Base-by-base conservation (phyloP, 2,113 vertebrate genomes). In the Eudyptes chrysolophus region DNA sequence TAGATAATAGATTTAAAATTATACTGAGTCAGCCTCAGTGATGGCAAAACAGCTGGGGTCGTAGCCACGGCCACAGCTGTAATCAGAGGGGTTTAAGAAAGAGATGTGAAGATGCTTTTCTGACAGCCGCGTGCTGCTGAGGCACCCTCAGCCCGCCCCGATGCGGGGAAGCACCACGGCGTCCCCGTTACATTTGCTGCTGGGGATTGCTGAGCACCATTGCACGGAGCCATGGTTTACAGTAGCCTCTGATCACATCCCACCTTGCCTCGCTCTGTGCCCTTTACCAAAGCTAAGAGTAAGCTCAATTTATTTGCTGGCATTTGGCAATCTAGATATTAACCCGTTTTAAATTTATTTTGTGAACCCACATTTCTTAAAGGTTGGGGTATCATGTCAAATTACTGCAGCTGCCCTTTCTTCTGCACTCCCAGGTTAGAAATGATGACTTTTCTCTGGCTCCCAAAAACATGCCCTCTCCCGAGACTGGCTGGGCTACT, bases 131-230 rank as follows among this genome's bases (percentile, higher is more conserved):
- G 30, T 12, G 48, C 48, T 69, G 86, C 54, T 34, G n/a, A 13
- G 52, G 44, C 29, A 8, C 29, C 34, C 38, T 7, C 38, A 52
- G 65, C 85, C 64, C 2, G 0, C 20, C 44, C 58, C 0, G 1
- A 1, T 2, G 15, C 1, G 0, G 16, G 75, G 49, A 12, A 38
- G 17, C 3, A 1, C 29, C 21, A 3, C 12, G 1, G 26, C 24
- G 9, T 65, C 44, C 40, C 36, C 1, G 2, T 44, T 16, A 7
- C 0, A 0, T 29, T 57, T 34, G 36, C 49, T 46, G 32, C 51
- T 19, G 40, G 32, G 13, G 29, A 9, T 25, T 0, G 2, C 79
- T 51, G 38, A 57, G 49, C 55, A 27, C 26, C 49, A 6, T 2
- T 16, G 20, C n/a, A 13, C 20, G 46, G 52, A 36, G 10, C n/a